phyloP scores from a whole-genome alignment of 23 tunicate genomes.

The Trididemnum miniatum region DNA sequence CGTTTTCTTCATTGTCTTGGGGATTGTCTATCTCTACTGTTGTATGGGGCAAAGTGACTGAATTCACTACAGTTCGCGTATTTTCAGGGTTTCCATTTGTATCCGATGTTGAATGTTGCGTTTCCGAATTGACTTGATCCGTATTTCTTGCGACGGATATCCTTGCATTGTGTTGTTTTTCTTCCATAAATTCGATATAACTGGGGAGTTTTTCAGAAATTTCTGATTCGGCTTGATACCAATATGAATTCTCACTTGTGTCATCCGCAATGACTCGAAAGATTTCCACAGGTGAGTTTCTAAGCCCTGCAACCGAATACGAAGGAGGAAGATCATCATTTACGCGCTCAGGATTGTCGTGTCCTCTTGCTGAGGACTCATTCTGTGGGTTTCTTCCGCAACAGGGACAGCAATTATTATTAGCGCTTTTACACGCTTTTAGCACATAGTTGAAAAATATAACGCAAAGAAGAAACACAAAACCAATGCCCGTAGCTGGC shows the following conservation, averaged over 20 bases:
- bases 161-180: conserved; percentile 11
- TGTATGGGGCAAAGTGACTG: conserved; percentile 1
- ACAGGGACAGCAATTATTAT: background rate
- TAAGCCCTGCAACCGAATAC: conserved; percentile 10
- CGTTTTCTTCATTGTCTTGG: background rate
- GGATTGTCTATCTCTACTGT: background rate
- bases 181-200: conserved; percentile 33
- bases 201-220: conserved; percentile 24
- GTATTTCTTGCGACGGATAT: background rate
- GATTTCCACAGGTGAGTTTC: background rate
- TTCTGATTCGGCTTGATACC: conserved; percentile 3
- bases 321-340: conserved; percentile 37
- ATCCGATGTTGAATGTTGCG: background rate
- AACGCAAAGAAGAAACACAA: background rate
- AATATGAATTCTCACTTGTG: background rate
- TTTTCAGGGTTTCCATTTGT: background rate
- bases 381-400: background rate
- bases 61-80: too few relatives aligned
- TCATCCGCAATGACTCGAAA: conserved; percentile 28
- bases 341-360: background rate
- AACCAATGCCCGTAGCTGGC: conserved; percentile 7
- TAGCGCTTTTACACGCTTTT: background rate
- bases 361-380: background rate
- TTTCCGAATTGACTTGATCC: background rate
- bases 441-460: background rate